A percentile compares a stretch with the other conserved stretches of the same genome.
These are phyloP conservation scores for Sphaeramia orbicularis DNA, from an alignment of 2,797 vertebrate genomes.

Conservation along the genomic window DNA sequence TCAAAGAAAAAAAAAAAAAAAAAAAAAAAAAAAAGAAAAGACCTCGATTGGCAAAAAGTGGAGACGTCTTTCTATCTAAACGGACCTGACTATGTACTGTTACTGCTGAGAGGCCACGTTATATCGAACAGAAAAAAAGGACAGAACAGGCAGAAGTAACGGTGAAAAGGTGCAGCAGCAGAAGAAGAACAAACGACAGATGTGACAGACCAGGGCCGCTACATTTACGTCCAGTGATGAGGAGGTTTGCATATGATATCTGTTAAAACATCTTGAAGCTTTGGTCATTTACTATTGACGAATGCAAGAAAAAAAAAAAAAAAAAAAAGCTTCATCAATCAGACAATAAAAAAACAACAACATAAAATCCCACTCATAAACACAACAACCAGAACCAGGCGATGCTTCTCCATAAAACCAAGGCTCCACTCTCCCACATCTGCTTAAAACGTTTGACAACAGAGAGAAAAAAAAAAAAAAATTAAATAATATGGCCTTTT, in stretches of 20 bases:
- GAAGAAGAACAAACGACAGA: too few relatives aligned
- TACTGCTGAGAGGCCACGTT: slow-evolving; percentile 46
- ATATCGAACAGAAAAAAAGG: too few relatives aligned
- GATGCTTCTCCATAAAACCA: slow-evolving; percentile 79
- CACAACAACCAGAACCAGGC: slow-evolving; percentile 51
- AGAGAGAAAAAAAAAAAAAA: too few relatives aligned
- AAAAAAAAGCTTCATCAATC: slow-evolving; percentile 63
- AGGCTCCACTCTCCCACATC: slow-evolving; percentile 87
- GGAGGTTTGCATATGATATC: slow-evolving; percentile 81
- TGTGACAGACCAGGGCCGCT: too few relatives aligned
- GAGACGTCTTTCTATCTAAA: slow-evolving; percentile 19
- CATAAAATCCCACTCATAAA: too few relatives aligned
- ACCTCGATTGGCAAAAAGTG: too few relatives aligned
- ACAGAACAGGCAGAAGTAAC: too few relatives aligned
- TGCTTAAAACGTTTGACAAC: slow-evolving; percentile 85
- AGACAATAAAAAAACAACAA: slow-evolving; percentile 36
- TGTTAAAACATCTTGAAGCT: slow-evolving; percentile 80
- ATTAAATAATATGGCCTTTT: slow-evolving; percentile 90
- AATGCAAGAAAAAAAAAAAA: slow-evolving; percentile 64
- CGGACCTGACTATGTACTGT: too few relatives aligned
- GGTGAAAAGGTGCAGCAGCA: too few relatives aligned
- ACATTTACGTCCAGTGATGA: slow-evolving; percentile 79
- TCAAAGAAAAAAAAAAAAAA: slow-evolving; percentile 64
- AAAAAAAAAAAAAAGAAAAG: slow-evolving; percentile 60
- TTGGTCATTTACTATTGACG: slow-evolving; percentile 84